These are phyloP conservation scores for Tinea trinotella DNA, from an alignment of 2,888 invertebrate species.

Conservation along the genomic window DNA sequence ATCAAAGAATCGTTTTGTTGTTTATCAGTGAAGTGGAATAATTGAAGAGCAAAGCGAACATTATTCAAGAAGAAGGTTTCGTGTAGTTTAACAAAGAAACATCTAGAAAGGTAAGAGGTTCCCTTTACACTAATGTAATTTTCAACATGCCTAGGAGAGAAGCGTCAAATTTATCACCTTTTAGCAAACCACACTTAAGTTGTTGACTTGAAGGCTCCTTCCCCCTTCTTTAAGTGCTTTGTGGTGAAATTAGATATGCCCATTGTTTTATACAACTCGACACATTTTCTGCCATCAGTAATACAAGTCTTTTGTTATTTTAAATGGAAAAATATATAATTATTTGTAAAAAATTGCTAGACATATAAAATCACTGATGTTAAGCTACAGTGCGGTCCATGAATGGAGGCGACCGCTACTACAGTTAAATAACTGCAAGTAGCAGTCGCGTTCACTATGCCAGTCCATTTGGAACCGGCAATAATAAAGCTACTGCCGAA, in stretches of 20 bases:
- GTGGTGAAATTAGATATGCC: slow-evolving; percentile 20
- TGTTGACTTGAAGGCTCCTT: slow-evolving; percentile 25
- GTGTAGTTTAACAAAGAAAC: neutral
- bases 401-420: too few relatives aligned
- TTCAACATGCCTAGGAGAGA: slow-evolving; percentile 7
- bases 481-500: too few relatives aligned
- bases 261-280: neutral
- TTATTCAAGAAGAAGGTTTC: neutral
- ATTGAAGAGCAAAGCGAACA: neutral
- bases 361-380: too few relatives aligned
- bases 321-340: too few relatives aligned
- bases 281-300: neutral
- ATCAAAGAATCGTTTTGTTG: neutral
- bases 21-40: neutral
- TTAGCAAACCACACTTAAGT: slow-evolving; percentile 22
- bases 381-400: too few relatives aligned
- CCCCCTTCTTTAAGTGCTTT: slow-evolving; percentile 30
- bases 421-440: too few relatives aligned
- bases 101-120: neutral
- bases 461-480: too few relatives aligned
- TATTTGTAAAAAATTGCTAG: too few relatives aligned
- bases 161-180: slow-evolving; percentile 25
- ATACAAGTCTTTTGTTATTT: too few relatives aligned
- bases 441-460: too few relatives aligned
- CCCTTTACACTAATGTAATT: slow-evolving; percentile 15